Evolutionary conservation across 2,888 invertebrate species (phyloP).

Genomic region (Leptopterna dolabrata): DNA sequence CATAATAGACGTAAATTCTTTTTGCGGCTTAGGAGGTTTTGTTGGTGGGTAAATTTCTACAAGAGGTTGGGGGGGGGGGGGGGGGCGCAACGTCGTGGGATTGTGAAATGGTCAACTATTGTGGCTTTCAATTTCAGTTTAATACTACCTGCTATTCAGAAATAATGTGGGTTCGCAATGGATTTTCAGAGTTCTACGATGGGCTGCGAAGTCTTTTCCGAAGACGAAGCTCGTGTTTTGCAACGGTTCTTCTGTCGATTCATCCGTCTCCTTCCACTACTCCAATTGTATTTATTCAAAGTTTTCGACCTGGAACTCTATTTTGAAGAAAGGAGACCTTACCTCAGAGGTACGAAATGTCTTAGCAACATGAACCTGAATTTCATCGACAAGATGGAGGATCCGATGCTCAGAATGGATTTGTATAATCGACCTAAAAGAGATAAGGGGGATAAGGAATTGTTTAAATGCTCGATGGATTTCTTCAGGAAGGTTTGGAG

Average conservation of each 20-base stretch:
- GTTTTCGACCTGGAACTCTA: background rate
- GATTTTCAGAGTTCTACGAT: slow-evolving; percentile 3
- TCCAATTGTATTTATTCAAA: slow-evolving; percentile 43
- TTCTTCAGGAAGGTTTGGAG: slow-evolving; percentile 26
- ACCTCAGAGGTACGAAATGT: slow-evolving; percentile 10
- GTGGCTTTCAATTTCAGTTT: too few species aligned
- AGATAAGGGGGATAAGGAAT: background rate
- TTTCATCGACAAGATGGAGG: slow-evolving; percentile 20
- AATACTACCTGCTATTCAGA: too few species aligned
- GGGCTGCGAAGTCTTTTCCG: slow-evolving; percentile 35
- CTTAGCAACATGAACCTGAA: slow-evolving; percentile 1
- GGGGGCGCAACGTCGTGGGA: too few species aligned
- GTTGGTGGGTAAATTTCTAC: too few species aligned
- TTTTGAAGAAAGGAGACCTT: background rate
- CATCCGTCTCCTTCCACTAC: slow-evolving; percentile 8
- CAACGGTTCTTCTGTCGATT: slow-evolving; percentile 39
- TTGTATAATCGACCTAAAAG: slow-evolving; percentile 25
- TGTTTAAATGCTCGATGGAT: slow-evolving; percentile 37
- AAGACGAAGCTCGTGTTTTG: slow-evolving; percentile 22
- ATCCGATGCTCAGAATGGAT: slow-evolving; percentile 11
- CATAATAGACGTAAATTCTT: too few species aligned
- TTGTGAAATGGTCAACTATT: too few species aligned
- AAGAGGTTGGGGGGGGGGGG: too few species aligned
- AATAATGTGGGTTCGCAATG: too few species aligned
- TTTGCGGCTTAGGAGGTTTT: too few species aligned